Percentiles rank a stretch among this genome's conserved stretches.
Evolutionary conservation across 2,888 invertebrate species (phyloP).

Genomic region (Lepidochitona cinerea): DNA sequence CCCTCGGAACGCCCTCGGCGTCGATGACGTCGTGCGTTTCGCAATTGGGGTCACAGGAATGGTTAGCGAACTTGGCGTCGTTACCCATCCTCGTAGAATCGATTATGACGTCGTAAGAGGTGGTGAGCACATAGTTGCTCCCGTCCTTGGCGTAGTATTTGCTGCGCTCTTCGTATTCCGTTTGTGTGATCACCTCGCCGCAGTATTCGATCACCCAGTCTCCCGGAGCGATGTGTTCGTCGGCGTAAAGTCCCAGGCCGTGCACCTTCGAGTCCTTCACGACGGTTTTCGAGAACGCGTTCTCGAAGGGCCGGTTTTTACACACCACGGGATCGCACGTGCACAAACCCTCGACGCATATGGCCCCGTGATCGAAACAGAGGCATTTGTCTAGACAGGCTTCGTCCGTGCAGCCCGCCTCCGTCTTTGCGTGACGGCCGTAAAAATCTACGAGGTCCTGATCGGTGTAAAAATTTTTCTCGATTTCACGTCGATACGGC

Average conservation of each 20-base stretch:
- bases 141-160: neutral
- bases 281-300: neutral
- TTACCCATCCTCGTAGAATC: neutral
- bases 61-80: neutral
- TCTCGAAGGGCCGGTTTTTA: neutral
- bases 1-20: neutral
- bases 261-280: neutral
- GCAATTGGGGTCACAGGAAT: neutral
- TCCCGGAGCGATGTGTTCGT: neutral
- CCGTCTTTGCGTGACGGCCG: neutral
- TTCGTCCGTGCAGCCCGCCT: neutral
- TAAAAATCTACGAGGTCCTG: neutral
- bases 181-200: neutral
- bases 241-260: neutral
- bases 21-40: neutral
- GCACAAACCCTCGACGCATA: neutral
- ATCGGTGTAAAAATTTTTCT: neutral
- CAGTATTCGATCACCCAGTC: neutral
- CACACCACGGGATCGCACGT: neutral
- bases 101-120: neutral
- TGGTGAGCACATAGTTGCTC: neutral
- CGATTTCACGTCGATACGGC: neutral
- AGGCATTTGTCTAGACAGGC: neutral
- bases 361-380: neutral
- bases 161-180: neutral